These are phyloP conservation scores for Proterorhinus semilunaris DNA, from an alignment of 2,113 vertebrate species.

Conservation along the genomic window DNA sequence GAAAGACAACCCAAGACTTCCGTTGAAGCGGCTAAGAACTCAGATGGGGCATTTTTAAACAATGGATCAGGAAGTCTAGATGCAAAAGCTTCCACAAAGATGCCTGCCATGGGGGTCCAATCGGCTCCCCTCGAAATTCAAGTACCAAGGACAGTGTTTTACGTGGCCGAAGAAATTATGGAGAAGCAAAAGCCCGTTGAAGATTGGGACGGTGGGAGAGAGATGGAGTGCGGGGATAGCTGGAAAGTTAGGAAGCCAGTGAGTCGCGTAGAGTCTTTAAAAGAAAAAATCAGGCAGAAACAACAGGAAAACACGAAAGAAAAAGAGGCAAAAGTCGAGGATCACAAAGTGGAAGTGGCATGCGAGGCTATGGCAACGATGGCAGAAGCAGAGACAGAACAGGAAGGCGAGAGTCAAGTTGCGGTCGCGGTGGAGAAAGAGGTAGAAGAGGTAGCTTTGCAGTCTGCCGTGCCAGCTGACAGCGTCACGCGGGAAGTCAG, in stretches of 20 bases:
- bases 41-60: constrained; percentile 4
- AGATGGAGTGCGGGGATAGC: constrained; percentile 63
- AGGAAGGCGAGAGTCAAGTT: constrained; percentile 37
- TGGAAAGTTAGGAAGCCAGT: constrained; percentile 71
- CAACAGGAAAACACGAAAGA: constrained; percentile 51
- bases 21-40: constrained; percentile 21
- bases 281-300: constrained; percentile 66
- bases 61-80: constrained; percentile 36
- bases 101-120: constrained; percentile 4
- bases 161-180: constrained; percentile 57
- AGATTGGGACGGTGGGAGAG: constrained; percentile 38
- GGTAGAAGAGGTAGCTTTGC: constrained; percentile 46
- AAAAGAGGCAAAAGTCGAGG: constrained; percentile 25
- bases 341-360: constrained; percentile 18
- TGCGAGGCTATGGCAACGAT: constrained; percentile 9
- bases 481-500: constrained; percentile 73
- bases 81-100: constrained; percentile 33
- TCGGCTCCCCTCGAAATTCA: constrained; percentile 39
- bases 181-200: constrained; percentile 42
- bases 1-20: constrained; percentile 6
- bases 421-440: constrained; percentile 39
- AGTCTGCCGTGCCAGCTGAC: constrained; percentile 45
- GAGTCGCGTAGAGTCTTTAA: constrained; percentile 73
- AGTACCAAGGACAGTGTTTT: constrained; percentile 73
- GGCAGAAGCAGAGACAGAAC: constrained; percentile 25